Conservation (phyloP, 2,888 invertebrate species). For the Colletes collaris region DNA sequence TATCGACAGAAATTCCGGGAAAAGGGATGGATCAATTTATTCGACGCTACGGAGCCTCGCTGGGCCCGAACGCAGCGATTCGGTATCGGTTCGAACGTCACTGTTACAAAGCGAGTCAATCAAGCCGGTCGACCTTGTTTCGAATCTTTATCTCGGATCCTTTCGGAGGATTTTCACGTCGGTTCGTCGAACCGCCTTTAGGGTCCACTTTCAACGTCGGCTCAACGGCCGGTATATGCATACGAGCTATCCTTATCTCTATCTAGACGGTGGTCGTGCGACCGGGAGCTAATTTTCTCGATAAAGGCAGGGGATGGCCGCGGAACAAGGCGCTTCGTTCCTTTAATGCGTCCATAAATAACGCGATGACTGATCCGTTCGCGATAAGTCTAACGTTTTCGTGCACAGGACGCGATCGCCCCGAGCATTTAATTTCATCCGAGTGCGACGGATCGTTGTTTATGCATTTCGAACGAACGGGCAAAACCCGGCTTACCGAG, state of each 20-base stretch:
- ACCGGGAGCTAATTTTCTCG: conserved; percentile 47
- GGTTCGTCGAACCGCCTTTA: conserved; percentile 13
- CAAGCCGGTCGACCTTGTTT: conserved; percentile 5
- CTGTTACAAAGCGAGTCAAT: background rate
- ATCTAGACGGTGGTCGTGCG: conserved; percentile 41
- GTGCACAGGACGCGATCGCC: conserved; percentile 8
- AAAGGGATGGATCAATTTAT: no score
- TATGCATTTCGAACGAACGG: background rate
- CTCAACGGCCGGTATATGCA: conserved; percentile 45
- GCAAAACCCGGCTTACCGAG: background rate
- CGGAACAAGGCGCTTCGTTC: conserved; percentile 29
- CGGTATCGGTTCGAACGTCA: background rate
- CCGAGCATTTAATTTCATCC: conserved; percentile 39
- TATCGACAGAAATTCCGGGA: no score
- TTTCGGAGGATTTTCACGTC: conserved; percentile 37
- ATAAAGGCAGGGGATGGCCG: conserved; percentile 24
- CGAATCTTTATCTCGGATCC: conserved; percentile 1
- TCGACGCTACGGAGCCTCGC: no score
- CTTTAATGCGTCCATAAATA: conserved; percentile 57
- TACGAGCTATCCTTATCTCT: conserved; percentile 58
- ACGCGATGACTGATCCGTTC: conserved; percentile 54
- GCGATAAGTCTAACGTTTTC: conserved; percentile 40
- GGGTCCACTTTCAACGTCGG: conserved; percentile 18
- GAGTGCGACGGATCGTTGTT: conserved; percentile 9
- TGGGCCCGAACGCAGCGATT: no score